A percentile compares a stretch with the other conserved stretches of the same genome.
These are phyloP conservation scores for Delichon dasypus DNA, from an alignment of 2,797 vertebrate species.

Conservation along the genomic window DNA sequence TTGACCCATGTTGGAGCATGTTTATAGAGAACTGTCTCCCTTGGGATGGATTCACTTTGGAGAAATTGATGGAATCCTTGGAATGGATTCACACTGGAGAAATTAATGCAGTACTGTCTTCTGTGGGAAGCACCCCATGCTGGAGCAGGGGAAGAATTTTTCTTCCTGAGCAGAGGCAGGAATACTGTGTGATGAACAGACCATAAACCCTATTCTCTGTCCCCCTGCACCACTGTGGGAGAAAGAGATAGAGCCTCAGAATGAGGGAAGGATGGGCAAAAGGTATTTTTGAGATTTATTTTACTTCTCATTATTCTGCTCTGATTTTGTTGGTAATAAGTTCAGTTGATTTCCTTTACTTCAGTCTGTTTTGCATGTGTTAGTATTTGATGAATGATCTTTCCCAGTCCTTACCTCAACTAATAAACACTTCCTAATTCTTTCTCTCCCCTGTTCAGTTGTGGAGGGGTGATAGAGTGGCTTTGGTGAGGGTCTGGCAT, in stretches of 20 bases:
- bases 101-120: background rate
- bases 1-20: background rate
- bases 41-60: background rate
- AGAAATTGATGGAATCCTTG: background rate
- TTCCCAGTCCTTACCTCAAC: background rate
- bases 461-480: background rate
- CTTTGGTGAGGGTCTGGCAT: background rate
- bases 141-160: background rate
- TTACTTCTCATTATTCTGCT: background rate
- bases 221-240: accelerated
- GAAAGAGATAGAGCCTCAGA: background rate
- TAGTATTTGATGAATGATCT: background rate
- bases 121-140: background rate
- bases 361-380: background rate
- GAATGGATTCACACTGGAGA: background rate
- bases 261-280: background rate
- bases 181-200: background rate
- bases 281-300: background rate
- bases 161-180: background rate
- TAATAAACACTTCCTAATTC: background rate
- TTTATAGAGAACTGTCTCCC: background rate
- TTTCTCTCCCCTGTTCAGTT: background rate
- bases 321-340: background rate
- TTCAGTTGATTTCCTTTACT: background rate
- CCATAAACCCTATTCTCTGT: too few species aligned